Conservation (phyloP, 2,888 invertebrate genomes). For the Furcula furcula region DNA sequence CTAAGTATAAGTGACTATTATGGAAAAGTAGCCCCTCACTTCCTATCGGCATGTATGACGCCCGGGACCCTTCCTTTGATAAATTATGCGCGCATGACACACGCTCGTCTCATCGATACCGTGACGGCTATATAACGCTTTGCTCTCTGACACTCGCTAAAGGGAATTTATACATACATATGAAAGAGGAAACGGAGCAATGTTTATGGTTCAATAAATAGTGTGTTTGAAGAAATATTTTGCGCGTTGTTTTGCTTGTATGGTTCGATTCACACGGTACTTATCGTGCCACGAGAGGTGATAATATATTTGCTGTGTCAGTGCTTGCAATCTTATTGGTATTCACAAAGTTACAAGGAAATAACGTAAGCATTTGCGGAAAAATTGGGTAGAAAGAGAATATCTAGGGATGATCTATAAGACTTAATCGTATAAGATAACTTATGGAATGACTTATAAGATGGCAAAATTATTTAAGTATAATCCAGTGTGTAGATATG, state of each 20-base stretch:
- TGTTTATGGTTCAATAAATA: conserved; percentile 28
- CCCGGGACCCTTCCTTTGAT: conserved; percentile 38
- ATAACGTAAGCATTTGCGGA: too few species aligned
- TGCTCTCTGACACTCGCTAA: conserved; percentile 25
- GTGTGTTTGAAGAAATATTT: conserved; percentile 21
- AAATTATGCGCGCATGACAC: conserved; percentile 41
- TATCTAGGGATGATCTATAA: too few species aligned
- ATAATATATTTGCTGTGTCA: neutral
- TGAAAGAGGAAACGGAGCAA: conserved; percentile 31
- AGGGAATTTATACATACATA: conserved; percentile 37
- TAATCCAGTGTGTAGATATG: too few species aligned
- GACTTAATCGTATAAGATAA: too few species aligned
- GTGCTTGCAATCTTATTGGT: neutral
- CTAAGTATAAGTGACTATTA: too few species aligned
- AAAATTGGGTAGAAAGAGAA: too few species aligned
- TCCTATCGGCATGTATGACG: conserved; percentile 20
- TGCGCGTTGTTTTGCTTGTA: conserved; percentile 14
- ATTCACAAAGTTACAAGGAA: too few species aligned
- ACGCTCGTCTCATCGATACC: conserved; percentile 33
- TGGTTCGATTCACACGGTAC: conserved; percentile 1
- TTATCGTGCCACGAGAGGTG: neutral
- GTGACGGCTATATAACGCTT: conserved; percentile 40
- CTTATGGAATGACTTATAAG: too few species aligned
- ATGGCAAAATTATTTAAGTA: too few species aligned
- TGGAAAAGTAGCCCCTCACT: too few species aligned